These are phyloP conservation scores for Pygocentrus nattereri DNA, from an alignment of 2,797 vertebrate species.

Conservation along the genomic window DNA sequence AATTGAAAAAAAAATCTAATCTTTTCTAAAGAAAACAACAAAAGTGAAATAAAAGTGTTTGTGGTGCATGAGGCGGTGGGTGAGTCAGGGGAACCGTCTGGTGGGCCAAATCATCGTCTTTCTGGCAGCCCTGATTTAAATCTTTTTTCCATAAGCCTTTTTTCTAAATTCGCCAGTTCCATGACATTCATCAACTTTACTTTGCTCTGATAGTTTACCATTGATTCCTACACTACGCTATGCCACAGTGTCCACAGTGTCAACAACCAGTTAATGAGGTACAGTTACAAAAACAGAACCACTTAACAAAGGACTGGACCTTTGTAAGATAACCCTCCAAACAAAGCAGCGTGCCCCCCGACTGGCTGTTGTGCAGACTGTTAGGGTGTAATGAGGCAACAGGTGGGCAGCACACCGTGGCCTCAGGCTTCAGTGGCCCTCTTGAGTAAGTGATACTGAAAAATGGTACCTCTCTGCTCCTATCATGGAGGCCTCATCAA, in stretches of 20 bases:
- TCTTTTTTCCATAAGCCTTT: not conserved
- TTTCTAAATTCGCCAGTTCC: not conserved
- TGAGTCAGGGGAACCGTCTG: too few species aligned
- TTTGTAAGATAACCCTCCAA: constrained; percentile 7
- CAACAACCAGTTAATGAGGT: not conserved
- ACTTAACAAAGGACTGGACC: constrained; percentile 9
- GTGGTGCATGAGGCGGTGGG: too few species aligned
- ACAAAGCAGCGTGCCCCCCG: constrained; percentile 39
- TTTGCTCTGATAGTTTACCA: not conserved
- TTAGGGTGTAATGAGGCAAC: constrained; percentile 68
- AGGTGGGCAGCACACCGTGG: constrained; percentile 73
- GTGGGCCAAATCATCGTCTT: too few species aligned
- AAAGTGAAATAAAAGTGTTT: too few species aligned
- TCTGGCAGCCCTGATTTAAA: not conserved
- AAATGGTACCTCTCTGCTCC: constrained; percentile 70
- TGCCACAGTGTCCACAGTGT: not conserved
- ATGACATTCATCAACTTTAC: not conserved
- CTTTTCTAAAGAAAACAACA: too few species aligned
- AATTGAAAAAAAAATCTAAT: too few species aligned
- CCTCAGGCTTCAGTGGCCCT: constrained; percentile 63
- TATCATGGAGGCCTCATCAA: constrained; percentile 73
- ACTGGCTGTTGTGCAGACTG: constrained; percentile 58
- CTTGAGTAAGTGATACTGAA: constrained; percentile 79
- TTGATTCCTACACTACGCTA: not conserved
- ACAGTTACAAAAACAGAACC: constrained; percentile 23